Base-by-base conservation (phyloP, 2,113 vertebrate species). In the Pterocles burchelli region DNA sequence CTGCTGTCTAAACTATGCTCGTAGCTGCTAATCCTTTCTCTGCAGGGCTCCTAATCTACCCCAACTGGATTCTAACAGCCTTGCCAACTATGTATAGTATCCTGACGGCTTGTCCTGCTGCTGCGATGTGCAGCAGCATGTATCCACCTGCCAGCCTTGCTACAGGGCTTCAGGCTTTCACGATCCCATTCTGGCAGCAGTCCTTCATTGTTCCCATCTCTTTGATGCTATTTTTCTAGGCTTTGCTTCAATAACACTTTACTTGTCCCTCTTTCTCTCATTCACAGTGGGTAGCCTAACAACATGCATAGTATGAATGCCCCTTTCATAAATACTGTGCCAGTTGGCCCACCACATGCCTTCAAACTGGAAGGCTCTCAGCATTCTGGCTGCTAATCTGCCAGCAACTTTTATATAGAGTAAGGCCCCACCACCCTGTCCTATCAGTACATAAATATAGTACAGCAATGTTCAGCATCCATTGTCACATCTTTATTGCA, bases 211-310 rank as follows among this genome's bases (percentile, higher is more conserved):
- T 90, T 90, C 36, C 61, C 28, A 5, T 72, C 36, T 84, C 83
- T 94, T 72, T 92, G 83, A 96, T 93, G 92, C 28, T 90, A 85
- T 86, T 96, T 96, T 96, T 81, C 76, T 86, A 92, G 73, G 79
- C 85, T 78, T 90, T 84, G 68, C 90, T 89, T 95, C 96, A 93
- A 78, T 89, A 94, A 84, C 49, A 74, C 85, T 95, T 86, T 74
- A 36, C 65, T 92, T 88, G 82, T 92, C 72, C 68, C 84, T 87
- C 38, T 93, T 62, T 93, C 81, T 74, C 63, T 94, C 85, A 49
- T 86, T 96, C 96, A 83, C 92, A 90, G 73, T 20, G 17, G 61
- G 88, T 63, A 92, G 82, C 82, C 86, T 68, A 94, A 73, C 75
- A 72, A 49, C 75, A 58, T 74, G 52, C 65, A 78, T 78, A 33